phyloP scores from a whole-genome alignment of 1,140 invertebrate species.

The Cheumatopsyche charites region DNA sequence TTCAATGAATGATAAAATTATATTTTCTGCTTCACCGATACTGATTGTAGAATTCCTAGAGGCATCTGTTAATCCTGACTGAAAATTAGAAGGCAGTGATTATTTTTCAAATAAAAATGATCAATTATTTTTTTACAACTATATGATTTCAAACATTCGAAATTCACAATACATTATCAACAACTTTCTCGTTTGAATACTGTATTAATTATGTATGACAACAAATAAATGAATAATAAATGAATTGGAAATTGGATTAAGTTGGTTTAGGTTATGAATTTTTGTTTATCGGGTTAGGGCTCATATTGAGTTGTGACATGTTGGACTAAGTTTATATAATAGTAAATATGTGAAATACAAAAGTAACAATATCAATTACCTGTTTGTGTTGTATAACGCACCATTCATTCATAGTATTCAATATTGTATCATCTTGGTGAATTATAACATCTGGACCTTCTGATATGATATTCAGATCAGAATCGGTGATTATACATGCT shows the following conservation, averaged over 20 bases:
- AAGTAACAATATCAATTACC: conserved; percentile 50
- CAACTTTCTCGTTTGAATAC: too few species aligned
- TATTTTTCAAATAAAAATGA: too few species aligned
- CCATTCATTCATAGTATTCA: conserved; percentile 85
- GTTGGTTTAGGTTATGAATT: too few species aligned
- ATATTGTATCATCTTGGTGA: conserved; percentile 74
- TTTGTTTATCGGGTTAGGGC: too few species aligned
- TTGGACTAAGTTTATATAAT: too few species aligned
- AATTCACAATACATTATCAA: too few species aligned
- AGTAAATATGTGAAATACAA: background rate
- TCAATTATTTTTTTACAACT: too few species aligned
- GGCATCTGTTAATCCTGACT: conserved; percentile 78
- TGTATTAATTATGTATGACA: too few species aligned
- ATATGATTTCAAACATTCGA: too few species aligned
- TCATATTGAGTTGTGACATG: too few species aligned
- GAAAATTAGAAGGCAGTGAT: conserved; percentile 53
- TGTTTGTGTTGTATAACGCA: conserved; percentile 78
- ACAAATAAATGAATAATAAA: too few species aligned
- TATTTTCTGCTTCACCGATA: conserved; percentile 70
- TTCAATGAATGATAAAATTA: conserved; percentile 75
- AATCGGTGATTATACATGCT: conserved; percentile 86
- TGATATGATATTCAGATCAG: conserved; percentile 77
- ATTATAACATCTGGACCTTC: conserved; percentile 82
- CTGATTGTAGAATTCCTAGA: conserved; percentile 72
- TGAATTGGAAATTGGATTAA: too few species aligned